Evolutionary conservation across 2,113 vertebrate genomes (phyloP).

Genomic region (Protobothrops flavoviridis): DNA sequence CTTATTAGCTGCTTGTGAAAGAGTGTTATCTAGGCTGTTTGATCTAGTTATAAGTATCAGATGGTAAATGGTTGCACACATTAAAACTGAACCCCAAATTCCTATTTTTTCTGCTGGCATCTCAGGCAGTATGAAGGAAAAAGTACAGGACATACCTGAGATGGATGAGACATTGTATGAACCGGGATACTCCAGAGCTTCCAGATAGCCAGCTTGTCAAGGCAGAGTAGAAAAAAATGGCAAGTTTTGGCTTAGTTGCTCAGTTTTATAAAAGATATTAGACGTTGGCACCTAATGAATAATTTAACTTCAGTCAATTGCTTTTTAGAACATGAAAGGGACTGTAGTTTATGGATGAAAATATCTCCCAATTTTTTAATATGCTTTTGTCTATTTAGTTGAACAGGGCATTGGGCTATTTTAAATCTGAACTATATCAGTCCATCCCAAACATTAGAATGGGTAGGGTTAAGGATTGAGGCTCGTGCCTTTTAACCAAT

Average conservation of each 20-base stretch:
- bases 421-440: neutral
- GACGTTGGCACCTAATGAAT: neutral
- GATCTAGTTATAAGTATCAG: neutral
- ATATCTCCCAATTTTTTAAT: neutral
- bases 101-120: neutral
- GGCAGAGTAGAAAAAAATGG: neutral
- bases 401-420: neutral
- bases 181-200: neutral
- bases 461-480: neutral
- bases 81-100: neutral
- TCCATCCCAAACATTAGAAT: neutral
- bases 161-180: neutral
- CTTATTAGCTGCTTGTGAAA: neutral
- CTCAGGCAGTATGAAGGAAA: neutral
- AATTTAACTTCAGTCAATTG: neutral
- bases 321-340: neutral
- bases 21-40: neutral
- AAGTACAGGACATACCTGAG: neutral
- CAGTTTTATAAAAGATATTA: neutral
- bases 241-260: neutral
- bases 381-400: neutral
- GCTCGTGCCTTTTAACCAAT: neutral
- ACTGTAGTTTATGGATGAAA: neutral
- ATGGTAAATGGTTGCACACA: neutral
- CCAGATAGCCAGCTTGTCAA: neutral